phyloP scores from a whole-genome alignment of 2,888 invertebrate genomes.

The Glyphotaelius pellucidus region DNA sequence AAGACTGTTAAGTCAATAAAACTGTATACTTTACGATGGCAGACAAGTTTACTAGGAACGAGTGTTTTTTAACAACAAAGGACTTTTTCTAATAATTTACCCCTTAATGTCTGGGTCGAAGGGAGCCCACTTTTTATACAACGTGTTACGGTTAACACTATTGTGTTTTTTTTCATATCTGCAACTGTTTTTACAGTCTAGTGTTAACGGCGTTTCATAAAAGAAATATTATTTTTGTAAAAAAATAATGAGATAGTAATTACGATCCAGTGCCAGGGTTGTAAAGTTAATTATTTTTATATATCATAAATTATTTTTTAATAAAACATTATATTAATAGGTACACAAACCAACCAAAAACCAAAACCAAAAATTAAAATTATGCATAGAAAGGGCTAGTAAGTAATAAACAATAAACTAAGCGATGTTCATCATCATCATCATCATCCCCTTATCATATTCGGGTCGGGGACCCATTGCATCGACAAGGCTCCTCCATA shows the following conservation, averaged over 20 bases:
- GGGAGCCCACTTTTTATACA: neutral
- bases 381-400: too few species aligned
- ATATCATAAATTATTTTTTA: too few species aligned
- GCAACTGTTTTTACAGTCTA: slow-evolving; percentile 14
- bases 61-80: slow-evolving; percentile 7
- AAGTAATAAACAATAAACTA: neutral
- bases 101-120: neutral
- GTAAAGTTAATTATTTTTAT: neutral
- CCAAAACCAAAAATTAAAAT: too few species aligned
- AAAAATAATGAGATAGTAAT: slow-evolving; percentile 1
- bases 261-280: neutral
- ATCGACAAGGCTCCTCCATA: too few species aligned
- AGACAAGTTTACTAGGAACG: neutral
- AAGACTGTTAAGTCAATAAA: slow-evolving; percentile 21
- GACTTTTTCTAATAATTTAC: neutral
- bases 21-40: neutral
- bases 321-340: too few species aligned
- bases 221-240: slow-evolving; percentile 13
- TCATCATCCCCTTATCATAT: too few species aligned
- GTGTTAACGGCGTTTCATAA: neutral
- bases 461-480: too few species aligned
- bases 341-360: too few species aligned
- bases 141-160: slow-evolving; percentile 4
- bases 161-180: slow-evolving; percentile 13
- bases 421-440: too few species aligned